Evolutionary conservation across 1,140 invertebrate genomes (phyloP).

Genomic region (Spodoptera litura): DNA sequence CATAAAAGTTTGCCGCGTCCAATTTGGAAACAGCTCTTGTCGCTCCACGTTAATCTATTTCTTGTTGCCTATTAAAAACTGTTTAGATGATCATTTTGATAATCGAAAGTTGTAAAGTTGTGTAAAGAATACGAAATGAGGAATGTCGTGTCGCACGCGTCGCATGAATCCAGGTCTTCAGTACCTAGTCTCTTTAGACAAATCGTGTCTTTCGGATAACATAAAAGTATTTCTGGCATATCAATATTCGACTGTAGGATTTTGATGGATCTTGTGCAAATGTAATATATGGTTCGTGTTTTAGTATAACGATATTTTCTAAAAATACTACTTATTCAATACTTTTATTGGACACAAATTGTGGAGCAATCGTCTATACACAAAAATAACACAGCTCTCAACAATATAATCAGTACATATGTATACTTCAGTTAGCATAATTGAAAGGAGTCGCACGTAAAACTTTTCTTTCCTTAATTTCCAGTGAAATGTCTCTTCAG

Average conservation of each 20-base stretch:
- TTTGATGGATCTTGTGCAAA: background rate
- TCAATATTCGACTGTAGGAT: background rate
- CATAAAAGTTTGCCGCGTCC: conserved; percentile 79
- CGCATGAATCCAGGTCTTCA: background rate
- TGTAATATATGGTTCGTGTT: background rate
- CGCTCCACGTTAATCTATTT: conserved; percentile 49
- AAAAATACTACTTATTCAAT: no score
- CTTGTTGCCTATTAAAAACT: conserved; percentile 34
- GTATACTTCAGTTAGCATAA: no score
- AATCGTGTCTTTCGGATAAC: conserved; percentile 13
- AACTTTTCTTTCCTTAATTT: background rate
- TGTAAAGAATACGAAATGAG: conserved; percentile 14
- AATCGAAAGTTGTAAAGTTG: conserved; percentile 18
- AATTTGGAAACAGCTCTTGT: conserved; percentile 75
- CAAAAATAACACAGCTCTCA: no score
- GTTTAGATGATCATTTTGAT: conserved; percentile 28
- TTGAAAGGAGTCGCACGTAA: background rate
- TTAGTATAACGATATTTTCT: no score
- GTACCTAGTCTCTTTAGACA: background rate
- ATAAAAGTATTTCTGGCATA: conserved; percentile 7
- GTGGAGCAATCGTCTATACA: no score
- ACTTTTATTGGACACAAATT: no score
- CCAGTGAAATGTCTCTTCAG: conserved; percentile 2
- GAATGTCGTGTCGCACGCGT: background rate
- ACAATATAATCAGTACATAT: no score